A percentile compares a stretch with the other conserved stretches of the same genome.
Evolutionary conservation across 2,888 invertebrate genomes (phyloP).

Genomic region (Drosophila cracens): DNA sequence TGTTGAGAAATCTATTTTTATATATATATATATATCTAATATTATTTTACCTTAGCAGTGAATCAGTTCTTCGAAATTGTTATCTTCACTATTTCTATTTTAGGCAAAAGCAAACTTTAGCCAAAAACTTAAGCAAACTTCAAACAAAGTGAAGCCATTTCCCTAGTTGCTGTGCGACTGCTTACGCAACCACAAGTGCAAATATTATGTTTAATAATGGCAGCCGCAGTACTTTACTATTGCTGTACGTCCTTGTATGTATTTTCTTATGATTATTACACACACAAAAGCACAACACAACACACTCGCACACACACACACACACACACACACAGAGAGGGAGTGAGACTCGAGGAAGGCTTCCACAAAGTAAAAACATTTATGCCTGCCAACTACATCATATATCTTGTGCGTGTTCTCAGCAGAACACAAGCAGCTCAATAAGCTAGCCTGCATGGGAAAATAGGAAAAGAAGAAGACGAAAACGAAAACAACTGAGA

Average conservation of each 20-base stretch:
- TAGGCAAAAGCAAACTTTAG: neutral
- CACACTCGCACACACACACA: too few relatives aligned
- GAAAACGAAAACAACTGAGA: conserved; percentile 7
- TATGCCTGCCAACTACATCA: conserved; percentile 40
- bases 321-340: neutral
- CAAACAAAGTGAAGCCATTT: conserved; percentile 9
- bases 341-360: neutral
- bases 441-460: conserved; percentile 44
- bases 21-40: neutral
- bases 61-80: neutral
- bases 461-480: conserved; percentile 1
- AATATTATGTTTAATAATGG: conserved; percentile 58
- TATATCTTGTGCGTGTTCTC: conserved; percentile 32
- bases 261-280: conserved; percentile 41
- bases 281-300: neutral
- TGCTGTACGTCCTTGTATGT: conserved; percentile 16
- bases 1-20: neutral
- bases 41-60: neutral
- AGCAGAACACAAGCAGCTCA: conserved; percentile 55
- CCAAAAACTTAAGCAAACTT: conserved; percentile 4
- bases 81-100: neutral
- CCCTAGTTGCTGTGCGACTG: conserved; percentile 3
- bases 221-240: conserved; percentile 10
- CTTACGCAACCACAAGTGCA: conserved; percentile 30
- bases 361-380: conserved; percentile 37